A percentile compares a stretch with the other conserved stretches of the same genome.
Conservation (phyloP, 2,113 vertebrate species). For the Bubo scandiacus region DNA sequence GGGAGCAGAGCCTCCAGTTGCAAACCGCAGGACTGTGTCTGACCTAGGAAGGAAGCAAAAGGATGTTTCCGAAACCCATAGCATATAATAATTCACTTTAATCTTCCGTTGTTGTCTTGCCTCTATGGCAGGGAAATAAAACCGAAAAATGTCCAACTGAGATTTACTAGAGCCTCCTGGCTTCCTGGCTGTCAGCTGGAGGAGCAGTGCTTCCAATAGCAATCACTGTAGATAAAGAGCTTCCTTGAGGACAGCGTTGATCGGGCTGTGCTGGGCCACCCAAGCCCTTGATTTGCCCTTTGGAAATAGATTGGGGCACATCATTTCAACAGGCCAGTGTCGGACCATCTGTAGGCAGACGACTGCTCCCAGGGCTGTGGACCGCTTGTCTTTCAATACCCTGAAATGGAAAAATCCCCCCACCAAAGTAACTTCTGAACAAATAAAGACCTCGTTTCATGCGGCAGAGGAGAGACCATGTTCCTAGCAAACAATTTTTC, state of each 20-base stretch:
- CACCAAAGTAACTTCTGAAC: not conserved
- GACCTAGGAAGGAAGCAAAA: slow-evolving; percentile 66
- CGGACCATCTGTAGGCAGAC: fast-evolving
- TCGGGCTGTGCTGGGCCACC: not conserved
- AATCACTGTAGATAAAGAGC: not conserved
- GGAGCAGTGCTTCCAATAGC: not conserved
- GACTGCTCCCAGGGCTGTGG: not conserved
- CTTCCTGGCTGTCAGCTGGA: not conserved
- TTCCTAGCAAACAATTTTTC: not conserved
- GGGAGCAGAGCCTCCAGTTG: not conserved
- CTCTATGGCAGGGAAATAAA: not conserved
- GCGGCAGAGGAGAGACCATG: not conserved
- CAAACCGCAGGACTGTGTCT: slow-evolving; percentile 24
- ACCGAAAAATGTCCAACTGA: not conserved
- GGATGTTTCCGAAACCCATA: slow-evolving; percentile 65
- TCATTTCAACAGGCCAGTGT: not conserved
- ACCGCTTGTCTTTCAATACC: not conserved
- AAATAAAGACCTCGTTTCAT: fast-evolving
- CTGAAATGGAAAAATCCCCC: not conserved
- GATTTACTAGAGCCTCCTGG: not conserved
- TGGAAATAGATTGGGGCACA: not conserved
- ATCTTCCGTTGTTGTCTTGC: slow-evolving; percentile 33
- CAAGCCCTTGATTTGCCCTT: not conserved
- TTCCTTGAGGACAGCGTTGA: fast-evolving
- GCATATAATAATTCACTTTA: slow-evolving; percentile 66